phyloP scores from a whole-genome alignment of 2,113 vertebrate genomes.

The Tichodroma muraria region DNA sequence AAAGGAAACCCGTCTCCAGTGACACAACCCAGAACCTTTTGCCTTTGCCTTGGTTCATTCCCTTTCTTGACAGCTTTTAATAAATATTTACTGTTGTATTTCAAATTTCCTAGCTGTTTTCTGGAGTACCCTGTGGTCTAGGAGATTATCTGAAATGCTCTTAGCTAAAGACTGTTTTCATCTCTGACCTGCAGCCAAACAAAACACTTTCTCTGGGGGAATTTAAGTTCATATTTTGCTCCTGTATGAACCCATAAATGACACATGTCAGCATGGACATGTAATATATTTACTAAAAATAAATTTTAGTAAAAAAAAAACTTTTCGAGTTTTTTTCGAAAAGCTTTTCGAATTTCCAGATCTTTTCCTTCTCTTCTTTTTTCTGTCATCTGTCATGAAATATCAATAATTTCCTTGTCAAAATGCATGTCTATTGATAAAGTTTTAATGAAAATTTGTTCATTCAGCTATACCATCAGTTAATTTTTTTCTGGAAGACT shows the following conservation, averaged over 20 bases:
- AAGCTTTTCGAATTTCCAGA: background rate
- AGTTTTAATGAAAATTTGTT: background rate
- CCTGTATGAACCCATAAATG: background rate
- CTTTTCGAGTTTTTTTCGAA: too few relatives aligned
- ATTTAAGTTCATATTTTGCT: background rate
- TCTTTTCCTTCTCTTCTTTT: background rate
- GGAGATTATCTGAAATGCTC: background rate
- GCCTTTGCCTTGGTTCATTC: background rate
- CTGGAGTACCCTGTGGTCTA: background rate
- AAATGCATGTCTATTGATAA: background rate
- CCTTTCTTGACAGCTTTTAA: background rate
- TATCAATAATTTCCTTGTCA: background rate
- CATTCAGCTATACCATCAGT: background rate
- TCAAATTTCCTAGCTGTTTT: background rate
- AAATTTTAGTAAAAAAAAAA: too few relatives aligned
- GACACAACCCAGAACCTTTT: background rate
- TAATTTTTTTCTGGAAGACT: background rate
- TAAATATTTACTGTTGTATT: background rate
- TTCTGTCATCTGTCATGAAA: background rate
- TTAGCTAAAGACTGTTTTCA: background rate
- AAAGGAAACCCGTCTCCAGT: background rate
- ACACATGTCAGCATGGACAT: background rate
- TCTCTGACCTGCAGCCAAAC: background rate
- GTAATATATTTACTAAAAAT: background rate
- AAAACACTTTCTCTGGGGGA: background rate